Evolutionary conservation across 2,113 vertebrate genomes (phyloP).

Genomic region (Grantiella picta): DNA sequence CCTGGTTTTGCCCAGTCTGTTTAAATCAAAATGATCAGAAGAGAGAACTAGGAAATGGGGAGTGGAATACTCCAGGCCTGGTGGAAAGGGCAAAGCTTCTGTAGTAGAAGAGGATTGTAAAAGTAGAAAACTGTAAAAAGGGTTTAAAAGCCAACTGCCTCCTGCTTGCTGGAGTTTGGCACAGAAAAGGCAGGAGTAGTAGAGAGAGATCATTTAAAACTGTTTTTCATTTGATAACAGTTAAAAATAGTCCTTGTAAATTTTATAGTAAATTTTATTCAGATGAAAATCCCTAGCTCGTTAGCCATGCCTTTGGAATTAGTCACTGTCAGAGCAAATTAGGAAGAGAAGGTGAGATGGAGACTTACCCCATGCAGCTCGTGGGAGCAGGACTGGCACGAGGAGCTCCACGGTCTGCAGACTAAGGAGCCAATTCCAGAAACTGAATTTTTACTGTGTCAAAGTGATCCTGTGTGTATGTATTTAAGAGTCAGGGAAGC

Average conservation of each 20-base stretch:
- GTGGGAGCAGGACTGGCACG: not conserved
- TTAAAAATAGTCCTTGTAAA: slow-evolving; percentile 9
- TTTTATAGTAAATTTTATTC: not conserved
- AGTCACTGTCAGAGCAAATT: not conserved
- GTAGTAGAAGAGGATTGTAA: not conserved
- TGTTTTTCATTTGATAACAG: not conserved
- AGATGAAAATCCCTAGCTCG: not conserved
- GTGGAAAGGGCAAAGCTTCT: not conserved
- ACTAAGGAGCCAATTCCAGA: slow-evolving; percentile 20
- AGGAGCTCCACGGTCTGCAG: not conserved
- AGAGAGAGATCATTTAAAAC: not conserved
- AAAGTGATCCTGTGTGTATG: slow-evolving; percentile 30
- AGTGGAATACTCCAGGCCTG: not conserved
- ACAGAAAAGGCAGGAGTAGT: not conserved
- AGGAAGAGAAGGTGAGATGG: slow-evolving; percentile 5
- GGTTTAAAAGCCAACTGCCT: not conserved
- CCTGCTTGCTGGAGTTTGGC: not conserved
- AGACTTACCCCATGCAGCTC: slow-evolving; percentile 17
- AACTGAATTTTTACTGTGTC: slow-evolving; percentile 48
- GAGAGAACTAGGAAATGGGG: not conserved
- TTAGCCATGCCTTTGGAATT: slow-evolving; percentile 9
- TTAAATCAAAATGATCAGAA: not conserved
- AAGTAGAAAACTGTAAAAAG: not conserved
- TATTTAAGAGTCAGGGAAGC: slow-evolving; percentile 54
- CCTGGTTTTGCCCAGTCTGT: not conserved